Evolutionary conservation across 2,888 invertebrate species (phyloP).

Genomic region (Chymomyza procnemis): DNA sequence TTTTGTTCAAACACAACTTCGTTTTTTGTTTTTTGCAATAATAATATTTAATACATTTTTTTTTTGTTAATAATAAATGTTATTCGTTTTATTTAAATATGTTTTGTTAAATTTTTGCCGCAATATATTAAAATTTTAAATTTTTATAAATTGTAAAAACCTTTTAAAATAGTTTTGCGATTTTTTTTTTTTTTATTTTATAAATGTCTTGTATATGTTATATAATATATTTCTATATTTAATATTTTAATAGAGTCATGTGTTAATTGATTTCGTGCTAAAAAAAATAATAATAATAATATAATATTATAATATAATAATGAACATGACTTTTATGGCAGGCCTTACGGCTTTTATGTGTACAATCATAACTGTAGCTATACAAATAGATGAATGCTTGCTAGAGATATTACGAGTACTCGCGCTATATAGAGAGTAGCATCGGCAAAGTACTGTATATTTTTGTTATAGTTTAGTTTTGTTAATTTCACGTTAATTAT

Average conservation of each 20-base stretch:
- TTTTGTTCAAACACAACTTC: not conserved
- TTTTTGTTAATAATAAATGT: not conserved
- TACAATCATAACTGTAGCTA: not conserved
- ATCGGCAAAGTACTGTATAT: no score
- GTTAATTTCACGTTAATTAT: slow-evolving; percentile 2
- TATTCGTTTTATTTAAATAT: not conserved
- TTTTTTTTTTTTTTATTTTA: not conserved
- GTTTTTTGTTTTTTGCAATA: not conserved
- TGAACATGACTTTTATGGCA: slow-evolving; percentile 56
- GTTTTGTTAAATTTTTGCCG: slow-evolving; percentile 12
- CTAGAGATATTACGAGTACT: not conserved
- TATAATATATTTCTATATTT: not conserved
- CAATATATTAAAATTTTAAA: not conserved
- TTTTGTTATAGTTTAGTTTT: not conserved
- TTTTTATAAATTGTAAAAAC: slow-evolving; percentile 28
- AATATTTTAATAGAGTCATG: not conserved
- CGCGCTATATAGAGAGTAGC: not conserved
- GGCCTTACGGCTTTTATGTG: slow-evolving; percentile 25
- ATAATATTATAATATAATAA: slow-evolving; percentile 42
- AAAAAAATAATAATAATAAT: slow-evolving; percentile 26
- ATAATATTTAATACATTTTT: not conserved
- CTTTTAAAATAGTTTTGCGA: slow-evolving; percentile 11
- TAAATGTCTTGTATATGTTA: slow-evolving; percentile 9
- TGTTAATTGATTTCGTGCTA: slow-evolving; percentile 31
- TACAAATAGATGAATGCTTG: not conserved